Percentiles rank a stretch among this genome's conserved stretches.
These are phyloP conservation scores for Rhopalosiphum nymphaeae DNA, from an alignment of 2,888 invertebrate genomes.

Conservation along the genomic window DNA sequence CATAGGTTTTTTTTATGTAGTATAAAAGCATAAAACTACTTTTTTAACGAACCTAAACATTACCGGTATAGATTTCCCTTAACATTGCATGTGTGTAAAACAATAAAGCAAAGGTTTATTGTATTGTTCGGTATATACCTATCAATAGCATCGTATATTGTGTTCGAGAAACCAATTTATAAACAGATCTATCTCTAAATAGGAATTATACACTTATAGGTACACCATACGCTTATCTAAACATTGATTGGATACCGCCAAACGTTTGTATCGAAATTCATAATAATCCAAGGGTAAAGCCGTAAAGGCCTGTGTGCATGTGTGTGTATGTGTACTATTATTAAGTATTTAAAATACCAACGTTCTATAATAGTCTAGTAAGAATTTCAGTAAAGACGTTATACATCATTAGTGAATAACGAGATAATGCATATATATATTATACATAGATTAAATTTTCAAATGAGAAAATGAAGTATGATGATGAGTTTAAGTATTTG, in stretches of 20 bases:
- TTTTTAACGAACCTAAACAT: neutral
- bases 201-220: constrained; percentile 18
- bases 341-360: neutral
- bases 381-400: neutral
- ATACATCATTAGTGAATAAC: neutral
- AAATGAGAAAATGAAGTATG: neutral
- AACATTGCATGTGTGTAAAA: neutral
- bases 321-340: neutral
- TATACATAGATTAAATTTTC: neutral
- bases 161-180: constrained; percentile 32
- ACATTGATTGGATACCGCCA: neutral
- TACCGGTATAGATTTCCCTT: neutral
- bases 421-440: neutral
- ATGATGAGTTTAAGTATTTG: neutral
- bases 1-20: neutral
- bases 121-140: constrained; percentile 13
- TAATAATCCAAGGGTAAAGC: neutral
- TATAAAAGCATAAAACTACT: neutral
- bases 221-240: neutral
- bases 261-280: neutral
- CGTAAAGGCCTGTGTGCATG: neutral
- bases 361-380: neutral
- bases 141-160: neutral
- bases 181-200: neutral
- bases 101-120: constrained; percentile 39